Evolutionary conservation across 2,113 vertebrate genomes (phyloP).

Genomic region (Hippocampus comes): DNA sequence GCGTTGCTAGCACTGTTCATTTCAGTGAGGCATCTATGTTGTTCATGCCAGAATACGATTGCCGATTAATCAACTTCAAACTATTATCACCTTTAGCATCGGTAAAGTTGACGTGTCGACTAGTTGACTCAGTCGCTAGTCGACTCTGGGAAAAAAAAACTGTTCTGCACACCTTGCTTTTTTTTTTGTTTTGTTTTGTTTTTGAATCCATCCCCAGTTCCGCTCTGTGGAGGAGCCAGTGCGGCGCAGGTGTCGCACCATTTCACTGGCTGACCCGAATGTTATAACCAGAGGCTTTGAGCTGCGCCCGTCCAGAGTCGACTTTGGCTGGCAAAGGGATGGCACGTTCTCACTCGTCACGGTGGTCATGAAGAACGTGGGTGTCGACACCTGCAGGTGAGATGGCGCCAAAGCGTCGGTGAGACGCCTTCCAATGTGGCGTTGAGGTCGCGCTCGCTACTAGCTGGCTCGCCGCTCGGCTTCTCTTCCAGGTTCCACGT

Average conservation of each 20-base stretch:
- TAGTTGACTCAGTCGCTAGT: too few species aligned
- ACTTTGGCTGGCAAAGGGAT: constrained; percentile 78
- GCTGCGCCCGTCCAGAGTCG: constrained; percentile 73
- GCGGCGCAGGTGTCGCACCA: constrained; percentile 72
- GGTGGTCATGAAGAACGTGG: constrained; percentile 80
- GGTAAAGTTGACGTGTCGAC: too few species aligned
- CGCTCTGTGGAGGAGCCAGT: constrained; percentile 70
- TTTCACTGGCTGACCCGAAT: constrained; percentile 56
- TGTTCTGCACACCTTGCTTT: neutral
- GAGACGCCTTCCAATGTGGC: neutral
- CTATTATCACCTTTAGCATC: too few species aligned
- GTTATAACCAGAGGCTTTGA: constrained; percentile 68
- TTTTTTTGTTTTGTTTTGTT: too few species aligned
- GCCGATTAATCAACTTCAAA: too few species aligned
- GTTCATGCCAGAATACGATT: too few species aligned
- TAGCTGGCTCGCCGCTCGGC: neutral
- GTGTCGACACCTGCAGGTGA: constrained; percentile 85
- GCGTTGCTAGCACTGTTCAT: too few species aligned
- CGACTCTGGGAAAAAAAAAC: too few species aligned
- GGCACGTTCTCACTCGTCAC: constrained; percentile 69
- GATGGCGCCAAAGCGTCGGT: too few species aligned
- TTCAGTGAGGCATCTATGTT: too few species aligned
- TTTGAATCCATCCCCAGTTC: constrained; percentile 38
- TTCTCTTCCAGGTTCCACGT: constrained; percentile 77
- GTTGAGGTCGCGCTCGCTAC: neutral